phyloP scores from a whole-genome alignment of 2,888 invertebrate genomes.

The Cataglyphis albicans region DNA sequence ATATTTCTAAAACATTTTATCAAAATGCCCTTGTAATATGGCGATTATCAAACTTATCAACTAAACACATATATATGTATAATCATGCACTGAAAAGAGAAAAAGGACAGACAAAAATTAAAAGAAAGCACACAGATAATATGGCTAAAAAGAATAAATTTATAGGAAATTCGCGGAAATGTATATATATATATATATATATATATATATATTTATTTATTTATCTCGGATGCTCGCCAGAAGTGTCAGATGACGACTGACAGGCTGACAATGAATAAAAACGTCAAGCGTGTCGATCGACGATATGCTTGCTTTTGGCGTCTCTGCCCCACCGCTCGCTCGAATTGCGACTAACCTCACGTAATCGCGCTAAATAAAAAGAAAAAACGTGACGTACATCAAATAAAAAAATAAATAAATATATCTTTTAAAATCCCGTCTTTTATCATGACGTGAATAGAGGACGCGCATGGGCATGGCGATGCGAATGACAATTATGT shows the following conservation, averaged over 20 bases:
- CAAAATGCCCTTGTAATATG: neutral
- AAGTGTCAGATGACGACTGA: constrained; percentile 29
- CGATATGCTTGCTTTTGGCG: constrained; percentile 38
- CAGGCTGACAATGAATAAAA: constrained; percentile 27
- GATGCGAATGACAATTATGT: neutral
- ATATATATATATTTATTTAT: neutral
- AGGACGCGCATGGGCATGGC: neutral
- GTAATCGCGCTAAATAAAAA: neutral
- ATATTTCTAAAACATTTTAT: neutral
- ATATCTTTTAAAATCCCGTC: neutral
- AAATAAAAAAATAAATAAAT: constrained; percentile 8
- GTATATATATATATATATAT: too few relatives aligned
- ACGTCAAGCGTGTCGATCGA: constrained; percentile 31
- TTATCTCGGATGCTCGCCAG: constrained; percentile 15
- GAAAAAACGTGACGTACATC: neutral
- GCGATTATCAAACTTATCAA: neutral
- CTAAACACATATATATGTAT: neutral
- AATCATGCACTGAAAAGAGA: neutral
- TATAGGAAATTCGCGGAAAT: neutral
- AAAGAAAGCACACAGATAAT: neutral
- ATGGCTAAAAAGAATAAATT: neutral
- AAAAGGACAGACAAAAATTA: neutral
- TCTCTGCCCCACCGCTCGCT: constrained; percentile 16
- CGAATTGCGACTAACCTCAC: constrained; percentile 7
- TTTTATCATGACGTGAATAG: neutral